phyloP scores from a whole-genome alignment of 2,113 vertebrate genomes.

The Macroglossus sobrinus region DNA sequence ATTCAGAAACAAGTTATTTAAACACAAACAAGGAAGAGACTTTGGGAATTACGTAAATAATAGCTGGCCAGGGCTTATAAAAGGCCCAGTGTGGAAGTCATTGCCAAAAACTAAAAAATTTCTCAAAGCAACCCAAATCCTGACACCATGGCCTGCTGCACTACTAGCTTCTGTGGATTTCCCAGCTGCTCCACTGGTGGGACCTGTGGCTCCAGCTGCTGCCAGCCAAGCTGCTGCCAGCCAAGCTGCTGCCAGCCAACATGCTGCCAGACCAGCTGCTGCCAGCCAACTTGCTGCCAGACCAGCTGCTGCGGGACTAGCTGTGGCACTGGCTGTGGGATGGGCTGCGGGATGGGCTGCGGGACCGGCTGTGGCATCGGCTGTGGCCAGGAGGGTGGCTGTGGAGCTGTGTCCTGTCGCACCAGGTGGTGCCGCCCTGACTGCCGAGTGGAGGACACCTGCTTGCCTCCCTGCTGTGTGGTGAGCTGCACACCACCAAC shows the following conservation, averaged over 20 bases:
- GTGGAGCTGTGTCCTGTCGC: slow-evolving; percentile 31
- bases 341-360: background rate
- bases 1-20: slow-evolving; percentile 39
- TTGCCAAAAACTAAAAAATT: slow-evolving; percentile 2
- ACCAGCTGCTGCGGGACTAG: too few species aligned
- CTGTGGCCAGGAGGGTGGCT: background rate
- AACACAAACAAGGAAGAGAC: slow-evolving; percentile 69
- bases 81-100: slow-evolving; percentile 3
- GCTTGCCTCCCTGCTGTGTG: slow-evolving; percentile 69
- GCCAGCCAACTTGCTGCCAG: background rate
- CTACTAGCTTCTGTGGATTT: slow-evolving; percentile 54
- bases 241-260: background rate
- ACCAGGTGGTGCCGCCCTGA: slow-evolving; percentile 71
- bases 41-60: slow-evolving; percentile 40
- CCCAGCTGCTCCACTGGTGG: background rate
- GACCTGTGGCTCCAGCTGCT: background rate
- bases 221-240: background rate
- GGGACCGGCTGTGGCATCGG: background rate
- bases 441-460: slow-evolving; percentile 63
- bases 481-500: slow-evolving; percentile 45
- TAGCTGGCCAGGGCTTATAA: slow-evolving; percentile 61
- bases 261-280: background rate
- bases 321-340: background rate
- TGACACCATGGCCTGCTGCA: slow-evolving; percentile 59
- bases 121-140: background rate